These are phyloP conservation scores for Beris chalybata DNA, from an alignment of 2,888 invertebrate genomes.

Conservation along the genomic window DNA sequence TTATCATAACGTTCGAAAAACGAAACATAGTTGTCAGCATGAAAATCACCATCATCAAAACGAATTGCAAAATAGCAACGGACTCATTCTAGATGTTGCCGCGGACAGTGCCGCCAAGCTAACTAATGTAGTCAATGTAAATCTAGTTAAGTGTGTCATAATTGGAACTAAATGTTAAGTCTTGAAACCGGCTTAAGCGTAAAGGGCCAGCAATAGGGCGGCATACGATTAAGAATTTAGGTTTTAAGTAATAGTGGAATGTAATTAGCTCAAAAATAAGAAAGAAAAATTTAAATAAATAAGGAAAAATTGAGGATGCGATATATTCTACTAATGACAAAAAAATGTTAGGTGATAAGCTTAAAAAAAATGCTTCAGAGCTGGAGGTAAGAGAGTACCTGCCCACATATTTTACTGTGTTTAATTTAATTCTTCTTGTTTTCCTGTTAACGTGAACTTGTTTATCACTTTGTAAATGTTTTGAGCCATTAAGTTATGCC, in stretches of 20 bases:
- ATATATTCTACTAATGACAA: slow-evolving; percentile 1
- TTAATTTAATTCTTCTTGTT: slow-evolving; percentile 6
- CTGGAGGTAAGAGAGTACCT: slow-evolving; percentile 5
- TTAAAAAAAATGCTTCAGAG: slow-evolving; percentile 22
- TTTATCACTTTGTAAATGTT: slow-evolving; percentile 11
- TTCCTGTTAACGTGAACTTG: slow-evolving; percentile 9
- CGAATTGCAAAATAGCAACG: slow-evolving; percentile 4
- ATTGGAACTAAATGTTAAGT: slow-evolving; percentile 37
- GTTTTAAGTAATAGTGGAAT: slow-evolving; percentile 18
- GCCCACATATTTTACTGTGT: background rate
- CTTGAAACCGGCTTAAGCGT: slow-evolving; percentile 8
- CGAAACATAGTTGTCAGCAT: slow-evolving; percentile 3
- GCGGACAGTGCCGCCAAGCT: no score
- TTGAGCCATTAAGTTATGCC: slow-evolving; percentile 20
- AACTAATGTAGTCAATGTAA: slow-evolving; percentile 35
- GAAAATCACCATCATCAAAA: slow-evolving; percentile 24
- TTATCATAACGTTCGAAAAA: slow-evolving; percentile 22
- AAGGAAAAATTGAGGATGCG: background rate
- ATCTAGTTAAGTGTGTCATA: slow-evolving; percentile 39
- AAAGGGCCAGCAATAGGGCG: slow-evolving; percentile 12
- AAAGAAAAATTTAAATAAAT: background rate
- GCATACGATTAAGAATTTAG: slow-evolving; percentile 2
- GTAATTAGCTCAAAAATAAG: slow-evolving; percentile 16
- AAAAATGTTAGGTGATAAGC: slow-evolving; percentile 3
- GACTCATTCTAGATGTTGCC: slow-evolving; percentile 13